Evolutionary conservation across 2,113 vertebrate species (phyloP), one percentile per base, ranked within the genome.

Genomic region (Pseudopodoces humilis): DNA sequence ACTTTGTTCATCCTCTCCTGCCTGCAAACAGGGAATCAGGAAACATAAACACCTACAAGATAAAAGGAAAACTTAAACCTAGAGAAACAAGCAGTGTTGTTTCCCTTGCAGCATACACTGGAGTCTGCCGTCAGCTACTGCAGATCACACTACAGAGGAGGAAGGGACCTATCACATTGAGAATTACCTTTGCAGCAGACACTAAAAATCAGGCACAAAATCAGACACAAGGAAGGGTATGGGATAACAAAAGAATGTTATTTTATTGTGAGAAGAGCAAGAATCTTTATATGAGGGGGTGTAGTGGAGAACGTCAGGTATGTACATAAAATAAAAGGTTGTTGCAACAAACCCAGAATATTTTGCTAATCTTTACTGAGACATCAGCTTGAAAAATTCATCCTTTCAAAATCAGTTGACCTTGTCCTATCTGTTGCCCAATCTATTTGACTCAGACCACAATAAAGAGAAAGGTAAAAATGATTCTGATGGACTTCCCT

Each of bases 281-380:
- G 74, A 79, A 89, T 86, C 69, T 89, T 92, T 84, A 82, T 67
- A 62, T 0, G 8, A 91, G 18, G 31, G 27, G 53, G 31, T 30
- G 41, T 87, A 58, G 23, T 53, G 62, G 21, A 87, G 77, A 94
- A 92, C 1, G 25, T 53, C 49, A 92, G 58, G 86, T 87, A 97
- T 95, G 92, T 82, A 78, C 56, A 91, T 71, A 93, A 95, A 96
- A 90, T 50, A 86, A 86, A 82, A 78, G 28, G 49, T 59, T 75
- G 27, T 60, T 94, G 91, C 86, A 84, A 94, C 83, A 95, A 96
- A 89, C 39, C 7, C 53, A 52, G 77, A 91, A 84, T 96, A 87
- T 87, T 97, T 94, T 65, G 62, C 74, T 97, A 95, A 97, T 94
- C 93, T 94, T 91, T 62, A 24, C n/a, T 71, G 49, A 79, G 62